These are phyloP conservation scores for Calypte anna DNA, from an alignment of 2,113 vertebrate species.

Conservation along the genomic window DNA sequence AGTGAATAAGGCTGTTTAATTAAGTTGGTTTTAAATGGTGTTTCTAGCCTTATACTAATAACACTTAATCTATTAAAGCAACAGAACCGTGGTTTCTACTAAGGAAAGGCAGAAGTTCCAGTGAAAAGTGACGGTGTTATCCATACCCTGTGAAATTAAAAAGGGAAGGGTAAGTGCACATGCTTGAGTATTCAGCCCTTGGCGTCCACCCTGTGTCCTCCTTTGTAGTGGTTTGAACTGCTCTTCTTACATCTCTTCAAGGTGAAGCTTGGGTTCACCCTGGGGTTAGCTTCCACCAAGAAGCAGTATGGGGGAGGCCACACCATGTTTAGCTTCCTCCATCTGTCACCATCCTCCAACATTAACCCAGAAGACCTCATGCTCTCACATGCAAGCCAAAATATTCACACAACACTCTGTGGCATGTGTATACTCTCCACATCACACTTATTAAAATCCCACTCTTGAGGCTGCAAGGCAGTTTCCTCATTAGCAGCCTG, in stretches of 20 bases:
- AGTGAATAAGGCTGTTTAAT: not conserved
- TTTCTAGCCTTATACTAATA: not conserved
- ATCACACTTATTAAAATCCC: constrained; percentile 55
- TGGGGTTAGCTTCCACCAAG: constrained; percentile 20
- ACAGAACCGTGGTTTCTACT: not conserved
- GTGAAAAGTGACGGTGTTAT: not conserved
- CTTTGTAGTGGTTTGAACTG: not conserved
- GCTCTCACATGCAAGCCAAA: constrained; percentile 36
- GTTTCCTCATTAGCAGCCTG: constrained; percentile 30
- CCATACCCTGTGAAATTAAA: not conserved
- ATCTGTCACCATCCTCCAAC: constrained; percentile 40
- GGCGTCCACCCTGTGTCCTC: not conserved
- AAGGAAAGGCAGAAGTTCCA: not conserved
- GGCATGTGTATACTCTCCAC: constrained; percentile 47
- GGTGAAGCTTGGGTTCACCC: not conserved
- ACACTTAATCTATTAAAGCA: not conserved
- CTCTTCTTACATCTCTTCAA: not conserved
- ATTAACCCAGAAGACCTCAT: constrained; percentile 26
- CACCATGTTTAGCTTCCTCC: constrained; percentile 27
- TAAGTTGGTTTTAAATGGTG: not conserved
- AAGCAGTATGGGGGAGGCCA: not conserved
- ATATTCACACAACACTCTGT: constrained; percentile 51
- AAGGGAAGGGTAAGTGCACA: not conserved
- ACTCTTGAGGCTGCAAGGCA: not conserved
- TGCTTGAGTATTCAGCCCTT: not conserved